Percentiles rank a stretch among this genome's conserved stretches.
phyloP scores from a whole-genome alignment of 23 tunicate species.

The Ascidia mentula region DNA sequence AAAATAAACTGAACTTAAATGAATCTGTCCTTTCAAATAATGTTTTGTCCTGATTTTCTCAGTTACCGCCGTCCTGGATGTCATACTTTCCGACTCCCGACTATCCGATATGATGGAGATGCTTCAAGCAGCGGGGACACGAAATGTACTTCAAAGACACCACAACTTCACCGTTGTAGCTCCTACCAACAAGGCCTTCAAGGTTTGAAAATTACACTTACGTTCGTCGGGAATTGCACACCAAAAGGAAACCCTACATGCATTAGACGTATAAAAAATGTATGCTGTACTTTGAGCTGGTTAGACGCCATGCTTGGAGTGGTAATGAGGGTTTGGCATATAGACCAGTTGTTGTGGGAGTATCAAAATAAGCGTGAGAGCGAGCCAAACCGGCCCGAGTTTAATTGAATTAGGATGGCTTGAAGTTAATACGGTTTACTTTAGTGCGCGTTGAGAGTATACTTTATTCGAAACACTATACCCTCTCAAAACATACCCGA shows the following conservation, averaged over 20 bases:
- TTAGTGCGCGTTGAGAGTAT: background rate
- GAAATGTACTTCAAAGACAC: slow-evolving; percentile 29
- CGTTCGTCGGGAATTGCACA: background rate
- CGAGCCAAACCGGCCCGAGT: background rate
- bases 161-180: slow-evolving; percentile 55
- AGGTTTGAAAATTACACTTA: slow-evolving; percentile 25
- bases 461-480: background rate
- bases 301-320: background rate
- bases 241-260: background rate
- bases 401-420: background rate
- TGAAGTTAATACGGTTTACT: background rate
- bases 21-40: no score
- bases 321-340: no score
- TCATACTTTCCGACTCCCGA: background rate
- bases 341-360: background rate
- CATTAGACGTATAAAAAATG: background rate
- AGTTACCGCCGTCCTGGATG: slow-evolving; percentile 47
- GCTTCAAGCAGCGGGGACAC: slow-evolving; percentile 37
- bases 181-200: slow-evolving; percentile 59
- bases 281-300: background rate
- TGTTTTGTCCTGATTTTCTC: background rate
- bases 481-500: background rate
- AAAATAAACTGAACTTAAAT: no score
- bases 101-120: slow-evolving; percentile 19
- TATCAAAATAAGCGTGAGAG: background rate